Conservation (phyloP, 2,797 vertebrate species). For the Atherinosoma microstoma region DNA sequence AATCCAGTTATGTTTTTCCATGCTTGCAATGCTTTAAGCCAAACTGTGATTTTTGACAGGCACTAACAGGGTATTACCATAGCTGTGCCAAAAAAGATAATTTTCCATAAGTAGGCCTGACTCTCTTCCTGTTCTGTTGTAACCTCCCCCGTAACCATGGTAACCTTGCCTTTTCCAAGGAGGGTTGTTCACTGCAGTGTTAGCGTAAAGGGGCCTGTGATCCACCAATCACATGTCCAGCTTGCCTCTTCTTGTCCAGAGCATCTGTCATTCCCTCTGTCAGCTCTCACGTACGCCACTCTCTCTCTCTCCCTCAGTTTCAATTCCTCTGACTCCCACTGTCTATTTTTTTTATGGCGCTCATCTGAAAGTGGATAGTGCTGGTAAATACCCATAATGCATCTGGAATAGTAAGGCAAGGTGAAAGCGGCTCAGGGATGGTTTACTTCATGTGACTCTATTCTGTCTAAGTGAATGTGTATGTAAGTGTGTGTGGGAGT, state of each 20-base stretch:
- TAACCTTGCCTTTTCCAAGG: slow-evolving; percentile 58
- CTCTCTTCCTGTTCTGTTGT: slow-evolving; percentile 57
- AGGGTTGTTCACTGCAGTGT: slow-evolving; percentile 37
- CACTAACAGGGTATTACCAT: neutral
- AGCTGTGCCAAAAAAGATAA: slow-evolving; percentile 58
- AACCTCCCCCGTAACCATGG: slow-evolving; percentile 71
- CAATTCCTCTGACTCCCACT: slow-evolving; percentile 21
- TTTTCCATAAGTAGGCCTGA: slow-evolving; percentile 63
- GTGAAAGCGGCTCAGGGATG: slow-evolving; percentile 33
- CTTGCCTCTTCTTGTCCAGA: slow-evolving; percentile 62
- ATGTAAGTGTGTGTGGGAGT: slow-evolving; percentile 13
- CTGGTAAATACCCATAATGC: slow-evolving; percentile 60
- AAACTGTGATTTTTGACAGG: slow-evolving; percentile 15
- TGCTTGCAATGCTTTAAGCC: neutral
- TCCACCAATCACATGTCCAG: slow-evolving; percentile 70
- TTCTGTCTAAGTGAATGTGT: slow-evolving; percentile 5
- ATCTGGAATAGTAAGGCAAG: slow-evolving; percentile 48
- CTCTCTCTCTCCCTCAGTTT: slow-evolving; percentile 8
- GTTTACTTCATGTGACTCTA: slow-evolving; percentile 29
- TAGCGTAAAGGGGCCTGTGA: slow-evolving; percentile 50
- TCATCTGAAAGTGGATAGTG: slow-evolving; percentile 45
- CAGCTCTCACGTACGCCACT: slow-evolving; percentile 25
- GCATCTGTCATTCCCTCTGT: slow-evolving; percentile 75
- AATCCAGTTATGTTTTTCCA: neutral
- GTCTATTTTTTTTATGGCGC: slow-evolving; percentile 37